Evolutionary conservation across 2,797 vertebrate genomes (phyloP).

Genomic region (Enteromius fasciolatus): DNA sequence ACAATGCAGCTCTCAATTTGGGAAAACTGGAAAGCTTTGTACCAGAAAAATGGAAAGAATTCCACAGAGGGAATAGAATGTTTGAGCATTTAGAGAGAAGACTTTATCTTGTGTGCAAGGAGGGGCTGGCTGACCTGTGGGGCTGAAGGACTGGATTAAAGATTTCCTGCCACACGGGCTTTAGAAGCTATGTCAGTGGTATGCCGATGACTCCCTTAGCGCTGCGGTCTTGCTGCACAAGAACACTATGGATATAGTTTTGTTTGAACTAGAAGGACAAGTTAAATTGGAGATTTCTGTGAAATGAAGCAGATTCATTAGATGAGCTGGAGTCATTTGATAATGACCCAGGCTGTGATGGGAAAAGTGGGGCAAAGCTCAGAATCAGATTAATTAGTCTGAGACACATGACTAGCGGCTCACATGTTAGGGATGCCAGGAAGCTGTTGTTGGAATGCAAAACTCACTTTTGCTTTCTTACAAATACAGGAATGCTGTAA

Average conservation of each 20-base stretch:
- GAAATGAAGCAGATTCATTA: conserved; percentile 27
- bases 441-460: conserved; percentile 49
- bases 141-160: conserved; percentile 49
- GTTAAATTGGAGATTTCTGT: conserved; percentile 33
- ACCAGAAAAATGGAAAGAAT: conserved; percentile 50
- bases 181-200: conserved; percentile 15
- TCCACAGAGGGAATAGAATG: conserved; percentile 15
- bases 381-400: conserved; percentile 77
- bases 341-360: conserved; percentile 35
- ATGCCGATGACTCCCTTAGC: conserved; percentile 46
- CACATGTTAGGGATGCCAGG: conserved; percentile 63
- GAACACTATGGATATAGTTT: conserved; percentile 1
- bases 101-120: conserved; percentile 32
- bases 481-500: not conserved
- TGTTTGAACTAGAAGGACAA: not conserved
- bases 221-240: not conserved
- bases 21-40: conserved; percentile 56
- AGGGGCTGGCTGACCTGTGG: conserved; percentile 23
- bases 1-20: conserved; percentile 64
- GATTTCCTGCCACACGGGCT: conserved; percentile 38
- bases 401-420: conserved; percentile 68
- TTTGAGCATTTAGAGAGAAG: conserved; percentile 40
- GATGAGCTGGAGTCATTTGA: conserved; percentile 31
- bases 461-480: conserved; percentile 5
- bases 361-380: conserved; percentile 66